Base-by-base conservation (phyloP, 2,888 invertebrate species). In the Serrognathus titanus region DNA sequence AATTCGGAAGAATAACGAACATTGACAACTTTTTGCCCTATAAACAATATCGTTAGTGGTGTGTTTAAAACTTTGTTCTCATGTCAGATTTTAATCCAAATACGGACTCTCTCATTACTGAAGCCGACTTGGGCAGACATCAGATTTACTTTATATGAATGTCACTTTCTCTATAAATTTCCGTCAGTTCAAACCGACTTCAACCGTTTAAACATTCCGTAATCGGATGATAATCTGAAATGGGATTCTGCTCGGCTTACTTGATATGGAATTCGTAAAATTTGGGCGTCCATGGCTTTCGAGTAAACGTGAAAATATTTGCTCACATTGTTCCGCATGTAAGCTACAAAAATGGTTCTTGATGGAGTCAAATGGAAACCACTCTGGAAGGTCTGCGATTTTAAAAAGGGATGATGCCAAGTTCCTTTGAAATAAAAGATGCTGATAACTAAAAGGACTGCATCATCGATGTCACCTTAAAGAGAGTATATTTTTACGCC, bases 351-450 rank as follows among this genome's bases (percentile, higher is more conserved):
- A 46, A 83, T 78, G 52, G 78, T 78, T 1, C 73, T 67, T 0
- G 76, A 74, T 0, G 81, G 77, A 0, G 80, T 75, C 4, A 82
- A 73, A 69, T 84, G 83, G 77, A 95, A 95, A 5, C 76, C 75
- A 1, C 80, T 83, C 0, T 73, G 62, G 53, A 75, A 79, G 0
- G 90, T 90, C 0, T 78, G 76, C 57, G 84, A 83, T 12, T 81
- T 80, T 0, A 83, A 78, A 70, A 92, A 93, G 66, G 83, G 85
- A 59, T 84, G 80, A 0, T 82, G 79, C 94, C 94, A 94, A 0
- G 82, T 79, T 1, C 92, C 92, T 71, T 91, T 89, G 80, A 92
- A 93, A 77, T 85, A 92, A 35, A 94, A 77, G 0, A 89, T 87
- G 75, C 90, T 93, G 35, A 89, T 79, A 40, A 92, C 75, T 43